phyloP scores from a whole-genome alignment of 1,140 invertebrate species.

The Ceratitis capitata region DNA sequence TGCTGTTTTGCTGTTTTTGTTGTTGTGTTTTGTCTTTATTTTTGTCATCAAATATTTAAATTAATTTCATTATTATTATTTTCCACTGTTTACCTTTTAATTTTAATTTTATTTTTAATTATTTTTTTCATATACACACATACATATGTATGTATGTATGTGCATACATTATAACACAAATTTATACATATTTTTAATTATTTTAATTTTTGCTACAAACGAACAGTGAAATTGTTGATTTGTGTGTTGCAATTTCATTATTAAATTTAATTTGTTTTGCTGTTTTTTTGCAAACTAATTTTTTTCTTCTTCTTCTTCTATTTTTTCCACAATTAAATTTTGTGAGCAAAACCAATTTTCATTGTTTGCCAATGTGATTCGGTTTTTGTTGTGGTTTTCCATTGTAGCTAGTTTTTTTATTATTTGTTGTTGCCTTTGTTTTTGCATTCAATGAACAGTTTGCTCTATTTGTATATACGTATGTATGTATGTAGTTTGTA shows the following conservation, averaged over 20 bases:
- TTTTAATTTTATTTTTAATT: background rate
- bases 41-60: background rate
- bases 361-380: background rate
- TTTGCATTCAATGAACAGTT: background rate
- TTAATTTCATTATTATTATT: slow-evolving; percentile 29
- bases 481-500: too few species aligned
- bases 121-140: background rate
- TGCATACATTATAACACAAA: too few species aligned
- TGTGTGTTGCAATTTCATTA: background rate
- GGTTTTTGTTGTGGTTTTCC: background rate
- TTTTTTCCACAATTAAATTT: background rate
- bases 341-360: background rate
- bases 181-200: background rate
- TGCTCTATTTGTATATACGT: background rate
- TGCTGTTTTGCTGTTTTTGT: background rate
- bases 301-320: background rate
- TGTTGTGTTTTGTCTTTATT: background rate
- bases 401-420: background rate
- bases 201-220: too few species aligned
- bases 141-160: too few species aligned
- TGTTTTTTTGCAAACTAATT: too few species aligned
- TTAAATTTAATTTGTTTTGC: background rate
- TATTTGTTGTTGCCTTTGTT: too few species aligned
- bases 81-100: background rate
- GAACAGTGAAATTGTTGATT: background rate